Base-by-base conservation (phyloP, 2,888 invertebrate genomes). In the Acanthopleura granulata region DNA sequence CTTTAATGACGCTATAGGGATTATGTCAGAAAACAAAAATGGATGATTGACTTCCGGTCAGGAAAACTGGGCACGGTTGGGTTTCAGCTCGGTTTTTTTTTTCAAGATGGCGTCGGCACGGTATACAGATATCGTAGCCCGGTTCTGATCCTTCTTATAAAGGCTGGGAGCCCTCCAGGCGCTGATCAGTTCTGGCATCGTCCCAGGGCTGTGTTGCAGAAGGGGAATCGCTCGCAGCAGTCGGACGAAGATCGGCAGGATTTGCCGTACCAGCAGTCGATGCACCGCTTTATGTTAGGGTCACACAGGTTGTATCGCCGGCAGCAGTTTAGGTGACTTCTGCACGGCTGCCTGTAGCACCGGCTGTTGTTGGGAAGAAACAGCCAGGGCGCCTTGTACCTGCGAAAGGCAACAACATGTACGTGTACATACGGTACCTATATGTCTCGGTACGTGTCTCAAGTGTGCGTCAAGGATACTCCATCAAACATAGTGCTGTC, bases 251-350 rank as follows among this genome's bases (percentile, higher is more conserved):
- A 77, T 30, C 72, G 76, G 75, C 89, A 89, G 6, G 86, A 85
- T 62, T 86, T 83, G 18, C 86, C 87, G 72, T 86, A 86, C 89
- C 88, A 89, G 76, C 89, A 89, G 77, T 87, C 86, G 74, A 85
- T 85, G 76, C 89, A 89, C n/a, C 86, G 80, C 22, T 82, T 81
- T 0, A 86, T 86, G 49, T 83, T 83, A 27, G 75, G 77, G 79
- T 89, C 87, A 76, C 89, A 89, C 29, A 85, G 84, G 75, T 86
- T 86, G 79, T 84, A 85, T 40, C 82, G 75, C 29, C 82, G 77
- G 76, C 89, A 89, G 75, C 89, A 89, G 74, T 88, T 86, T 9
- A 77, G 76, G 61, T 83, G 81, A 6, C 78, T 70, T 9, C 78
- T 72, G 75, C 89, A 89, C 18, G 77, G 75, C 62, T 85, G 71